These are phyloP conservation scores for Mesoligia furuncula DNA, from an alignment of 2,888 invertebrate genomes.

Conservation along the genomic window DNA sequence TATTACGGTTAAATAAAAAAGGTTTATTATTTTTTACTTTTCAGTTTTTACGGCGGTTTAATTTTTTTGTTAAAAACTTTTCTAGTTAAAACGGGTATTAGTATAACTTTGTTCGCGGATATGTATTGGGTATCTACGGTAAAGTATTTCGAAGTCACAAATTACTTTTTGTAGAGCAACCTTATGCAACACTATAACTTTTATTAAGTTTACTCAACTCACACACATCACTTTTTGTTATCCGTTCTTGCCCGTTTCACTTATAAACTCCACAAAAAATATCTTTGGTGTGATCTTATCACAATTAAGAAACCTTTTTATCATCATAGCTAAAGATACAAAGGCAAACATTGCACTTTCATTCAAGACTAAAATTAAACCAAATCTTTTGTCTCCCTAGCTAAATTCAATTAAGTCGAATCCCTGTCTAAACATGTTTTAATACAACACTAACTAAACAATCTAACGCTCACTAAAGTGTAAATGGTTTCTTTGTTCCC, in stretches of 20 bases:
- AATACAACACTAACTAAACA: constrained; percentile 17
- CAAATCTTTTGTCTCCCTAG: constrained; percentile 20
- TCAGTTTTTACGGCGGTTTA: no score
- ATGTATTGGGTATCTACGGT: neutral
- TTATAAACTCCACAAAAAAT: neutral
- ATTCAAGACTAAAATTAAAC: neutral
- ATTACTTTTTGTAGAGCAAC: neutral
- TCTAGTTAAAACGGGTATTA: neutral
- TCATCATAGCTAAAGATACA: neutral
- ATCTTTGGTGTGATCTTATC: neutral
- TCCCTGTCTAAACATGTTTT: constrained; percentile 17
- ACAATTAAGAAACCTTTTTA: neutral
- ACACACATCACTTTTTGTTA: neutral
- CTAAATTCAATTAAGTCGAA: constrained; percentile 52
- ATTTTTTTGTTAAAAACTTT: no score
- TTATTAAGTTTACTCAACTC: neutral
- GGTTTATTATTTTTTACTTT: no score
- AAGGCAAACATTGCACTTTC: neutral
- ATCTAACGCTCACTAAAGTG: constrained; percentile 11
- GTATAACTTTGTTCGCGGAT: neutral
- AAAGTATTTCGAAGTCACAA: neutral
- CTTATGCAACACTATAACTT: no score
- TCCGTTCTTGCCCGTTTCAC: neutral
- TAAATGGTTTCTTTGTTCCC: constrained; percentile 48
- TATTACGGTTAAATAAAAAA: no score